Evolutionary conservation across 2,888 invertebrate species (phyloP), one percentile per base, ranked within the genome.

Genomic region (Lampropteryx suffumata): DNA sequence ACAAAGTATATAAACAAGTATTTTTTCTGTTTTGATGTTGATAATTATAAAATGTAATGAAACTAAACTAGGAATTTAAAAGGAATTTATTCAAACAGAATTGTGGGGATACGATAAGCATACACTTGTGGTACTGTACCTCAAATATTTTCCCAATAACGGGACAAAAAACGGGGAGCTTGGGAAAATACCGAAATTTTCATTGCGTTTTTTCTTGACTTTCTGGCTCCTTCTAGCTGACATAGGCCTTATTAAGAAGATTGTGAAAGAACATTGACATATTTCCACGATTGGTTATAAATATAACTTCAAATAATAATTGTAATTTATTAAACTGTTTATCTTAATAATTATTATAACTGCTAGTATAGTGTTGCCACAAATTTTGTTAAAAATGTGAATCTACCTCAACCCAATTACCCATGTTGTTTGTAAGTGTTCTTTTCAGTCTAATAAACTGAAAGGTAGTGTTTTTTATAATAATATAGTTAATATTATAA

Each of bases 321-420:
- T 40, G 34, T 24, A 43, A 33, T 36, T 32, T 50, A 44, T 24
- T 34, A 47, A 17, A 33, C 21, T 43, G 30, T 40, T 40, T n/a
- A n/a, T 50, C 27, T 34, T 26, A 17, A 17, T 13, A 14, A 32
- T 45, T 45, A 26, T 45, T 45, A 26, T 45, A 27, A 32, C 52
- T 48, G 48, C 41, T 39, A n/a, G n/a, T n/a, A 53, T 59, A 64
- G 62, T 68, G 66, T 65, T 60, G 68, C 66, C 71, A 67, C 68
- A 67, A 67, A 65, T 60, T 73, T 83, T 83, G 77, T 78, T 79
- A 66, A 69, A 74, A 79, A 75, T 75, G 61, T 70, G 75, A 84
- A 89, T 88, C 88, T 89, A 89, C 89, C 89, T 89, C 89, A 89
- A 86, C 82, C 80, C 88, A 87, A 88, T 84, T 87, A 87, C 84